Base-by-base conservation (phyloP, 1,140 invertebrate genomes). In the Monochamus saltuarius region DNA sequence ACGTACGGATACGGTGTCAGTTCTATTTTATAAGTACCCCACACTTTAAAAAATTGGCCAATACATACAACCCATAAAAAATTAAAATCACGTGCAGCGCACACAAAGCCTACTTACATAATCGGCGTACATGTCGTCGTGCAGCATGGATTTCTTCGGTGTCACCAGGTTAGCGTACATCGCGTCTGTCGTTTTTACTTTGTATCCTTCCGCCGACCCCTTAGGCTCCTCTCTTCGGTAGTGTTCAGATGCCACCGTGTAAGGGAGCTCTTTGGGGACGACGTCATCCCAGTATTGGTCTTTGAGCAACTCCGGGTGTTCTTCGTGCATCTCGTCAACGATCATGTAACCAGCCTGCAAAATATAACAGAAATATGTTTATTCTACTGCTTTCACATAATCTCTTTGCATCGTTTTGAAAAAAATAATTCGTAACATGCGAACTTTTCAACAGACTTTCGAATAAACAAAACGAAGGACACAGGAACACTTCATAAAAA, bases 211-310 rank as follows among this genome's bases (percentile, higher is more conserved):
- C 0, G 90, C 90, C 0, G 90, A 92, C 39, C 90, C 90, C 67
- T 91, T 88, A 1, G 91, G 91, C 69, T 93, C 91, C 59, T 87
- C 85, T 11, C 84, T 79, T 0, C 90, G 76, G 67, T 92, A 93
- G 61, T 91, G 89, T 68, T 92, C 90, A 4, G 90, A 91, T 0
- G 89, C 90, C 0, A 92, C 84, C 0, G 90, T 92, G 64, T 93
- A 93, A 0, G 92, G 92, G 62, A 95, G 76, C 70, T 93, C 90
- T 73, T 89, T 89, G 0, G 92, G 92, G 29, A 95, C 89, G 42
- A 93, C 90, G 65, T 94, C 91, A 68, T 94, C 91, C 92, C 92
- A 95, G 71, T 92, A 93, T 69, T 93, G 90, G 74, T 94, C 91
- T 61, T 90, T 89, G 4, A 93, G 76, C n/a, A 93, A 77, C 73